Evolutionary conservation across 2,888 invertebrate genomes (phyloP).

Genomic region (Spisula subtruncata): DNA sequence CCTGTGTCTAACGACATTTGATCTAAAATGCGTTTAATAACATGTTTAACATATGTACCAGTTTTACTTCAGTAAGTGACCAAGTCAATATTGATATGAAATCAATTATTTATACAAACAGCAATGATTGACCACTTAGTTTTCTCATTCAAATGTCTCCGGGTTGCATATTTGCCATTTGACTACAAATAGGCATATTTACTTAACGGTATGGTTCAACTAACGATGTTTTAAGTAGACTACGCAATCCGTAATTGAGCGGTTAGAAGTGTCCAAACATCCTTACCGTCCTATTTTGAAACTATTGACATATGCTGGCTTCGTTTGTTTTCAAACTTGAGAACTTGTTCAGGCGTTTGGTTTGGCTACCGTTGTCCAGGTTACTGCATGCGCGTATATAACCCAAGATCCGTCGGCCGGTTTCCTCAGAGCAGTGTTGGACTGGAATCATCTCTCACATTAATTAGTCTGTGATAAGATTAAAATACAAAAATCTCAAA

Average conservation of each 20-base stretch:
- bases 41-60: slow-evolving; percentile 14
- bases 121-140: slow-evolving; percentile 38
- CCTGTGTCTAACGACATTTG: not conserved
- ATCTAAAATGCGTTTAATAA: not conserved
- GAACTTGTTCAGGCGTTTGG: slow-evolving; percentile 21
- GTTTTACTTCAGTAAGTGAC: slow-evolving; percentile 1
- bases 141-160: slow-evolving; percentile 1
- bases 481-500: not conserved
- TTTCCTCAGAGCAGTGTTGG: slow-evolving; percentile 11
- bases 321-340: slow-evolving; percentile 48
- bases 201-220: slow-evolving; percentile 25
- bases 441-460: not conserved
- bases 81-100: slow-evolving; percentile 37
- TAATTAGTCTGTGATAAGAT: slow-evolving; percentile 21
- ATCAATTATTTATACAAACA: slow-evolving; percentile 38
- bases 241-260: slow-evolving; percentile 37
- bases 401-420: not conserved
- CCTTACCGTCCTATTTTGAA: slow-evolving; percentile 29
- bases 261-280: slow-evolving; percentile 5
- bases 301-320: slow-evolving; percentile 35
- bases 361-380: slow-evolving; percentile 35
- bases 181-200: slow-evolving; percentile 30
- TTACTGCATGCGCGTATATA: slow-evolving; percentile 37
- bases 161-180: not conserved
- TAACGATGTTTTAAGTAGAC: slow-evolving; percentile 31